Evolutionary conservation across 2,888 invertebrate genomes (phyloP).

Genomic region (Eilema griseolum): DNA sequence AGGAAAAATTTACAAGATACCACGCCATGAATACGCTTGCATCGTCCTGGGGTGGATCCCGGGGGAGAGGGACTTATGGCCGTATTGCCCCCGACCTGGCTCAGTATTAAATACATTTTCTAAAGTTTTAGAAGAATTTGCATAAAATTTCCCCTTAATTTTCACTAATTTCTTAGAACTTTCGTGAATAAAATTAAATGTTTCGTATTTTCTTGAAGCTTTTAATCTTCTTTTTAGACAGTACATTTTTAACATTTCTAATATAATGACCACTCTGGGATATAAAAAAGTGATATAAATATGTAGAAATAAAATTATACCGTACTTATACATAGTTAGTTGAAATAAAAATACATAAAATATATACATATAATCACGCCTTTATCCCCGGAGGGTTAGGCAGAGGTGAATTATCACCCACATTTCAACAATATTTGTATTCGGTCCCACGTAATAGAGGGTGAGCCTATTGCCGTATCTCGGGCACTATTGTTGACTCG

Average conservation of each 20-base stretch:
- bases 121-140: neutral
- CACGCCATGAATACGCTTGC: neutral
- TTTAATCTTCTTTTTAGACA: neutral
- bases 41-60: neutral
- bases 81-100: neutral
- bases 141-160: neutral
- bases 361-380: no score
- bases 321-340: no score
- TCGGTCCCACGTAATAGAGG: no score
- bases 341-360: no score
- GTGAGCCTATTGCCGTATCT: no score
- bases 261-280: neutral
- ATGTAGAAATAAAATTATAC: no score
- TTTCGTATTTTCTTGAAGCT: neutral
- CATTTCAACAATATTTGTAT: no score
- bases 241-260: neutral
- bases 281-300: neutral
- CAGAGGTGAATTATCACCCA: no score
- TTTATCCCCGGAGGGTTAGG: no score
- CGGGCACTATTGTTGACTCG: no score
- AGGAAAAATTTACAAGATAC: neutral
- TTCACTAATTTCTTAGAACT: neutral
- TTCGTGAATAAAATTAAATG: neutral
- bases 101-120: neutral
- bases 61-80: neutral